These are phyloP conservation scores for Anthrax anthrax DNA, from an alignment of 2,888 invertebrate species.

Conservation along the genomic window DNA sequence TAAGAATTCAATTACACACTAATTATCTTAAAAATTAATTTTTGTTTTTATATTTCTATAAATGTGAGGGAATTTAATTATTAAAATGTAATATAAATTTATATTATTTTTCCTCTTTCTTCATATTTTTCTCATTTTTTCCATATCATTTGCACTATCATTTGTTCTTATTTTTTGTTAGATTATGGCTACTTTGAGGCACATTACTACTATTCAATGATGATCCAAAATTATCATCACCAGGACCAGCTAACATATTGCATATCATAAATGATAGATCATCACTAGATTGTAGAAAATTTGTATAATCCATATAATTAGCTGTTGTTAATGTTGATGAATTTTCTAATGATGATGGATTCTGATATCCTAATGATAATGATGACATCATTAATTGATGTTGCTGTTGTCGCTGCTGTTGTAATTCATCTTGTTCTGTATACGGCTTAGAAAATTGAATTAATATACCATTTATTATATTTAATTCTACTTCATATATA, in stretches of 20 bases:
- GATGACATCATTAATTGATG: background rate
- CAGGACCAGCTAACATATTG: constrained; percentile 20
- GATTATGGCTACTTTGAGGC: no score
- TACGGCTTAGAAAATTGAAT: constrained; percentile 1
- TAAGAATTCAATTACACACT: no score
- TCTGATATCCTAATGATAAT: no score
- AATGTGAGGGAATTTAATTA: no score
- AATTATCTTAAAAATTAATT: no score
- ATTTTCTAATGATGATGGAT: background rate
- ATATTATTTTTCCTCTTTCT: no score
- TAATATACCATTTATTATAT: background rate
- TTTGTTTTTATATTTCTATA: no score
- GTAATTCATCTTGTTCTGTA: background rate
- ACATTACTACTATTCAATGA: background rate
- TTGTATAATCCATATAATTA: constrained; percentile 1
- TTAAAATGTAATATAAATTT: no score
- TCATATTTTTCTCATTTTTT: no score
- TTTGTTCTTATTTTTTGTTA: no score
- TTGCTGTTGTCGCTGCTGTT: background rate
- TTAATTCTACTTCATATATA: background rate
- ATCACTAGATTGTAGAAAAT: constrained; percentile 14
- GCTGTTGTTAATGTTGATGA: background rate
- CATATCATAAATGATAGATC: constrained; percentile 23
- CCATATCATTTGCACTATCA: no score
- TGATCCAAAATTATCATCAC: background rate